These are phyloP conservation scores for Hypselothyrea guttata DNA, from an alignment of 2,888 invertebrate species.

Conservation along the genomic window DNA sequence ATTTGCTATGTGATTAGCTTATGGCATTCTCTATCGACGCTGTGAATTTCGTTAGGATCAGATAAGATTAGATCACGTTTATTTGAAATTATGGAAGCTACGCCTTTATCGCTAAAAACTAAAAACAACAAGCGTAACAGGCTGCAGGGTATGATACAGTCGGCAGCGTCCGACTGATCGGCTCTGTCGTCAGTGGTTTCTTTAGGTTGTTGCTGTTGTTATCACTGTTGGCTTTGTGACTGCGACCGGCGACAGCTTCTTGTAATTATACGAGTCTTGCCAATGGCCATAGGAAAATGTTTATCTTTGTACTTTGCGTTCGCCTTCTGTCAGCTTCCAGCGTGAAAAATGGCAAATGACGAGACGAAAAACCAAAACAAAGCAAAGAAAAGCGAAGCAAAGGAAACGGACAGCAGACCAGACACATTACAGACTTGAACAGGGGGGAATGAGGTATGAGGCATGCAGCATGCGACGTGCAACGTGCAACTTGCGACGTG, in stretches of 20 bases:
- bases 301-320: conserved; percentile 56
- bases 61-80: too few species aligned
- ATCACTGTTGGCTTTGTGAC: conserved; percentile 11
- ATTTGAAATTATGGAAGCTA: too few species aligned
- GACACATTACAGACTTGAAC: conserved; percentile 3
- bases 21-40: conserved; percentile 2
- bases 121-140: too few species aligned
- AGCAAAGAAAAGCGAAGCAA: neutral
- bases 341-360: conserved; percentile 58
- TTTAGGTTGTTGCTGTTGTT: conserved; percentile 3
- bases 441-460: neutral
- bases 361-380: conserved; percentile 23
- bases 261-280: conserved; percentile 60
- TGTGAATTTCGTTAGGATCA: too few species aligned
- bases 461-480: conserved; percentile 31
- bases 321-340: conserved; percentile 34
- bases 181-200: too few species aligned
- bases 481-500: conserved; percentile 31
- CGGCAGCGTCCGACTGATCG: too few species aligned
- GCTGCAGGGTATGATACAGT: too few species aligned
- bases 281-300: conserved; percentile 56
- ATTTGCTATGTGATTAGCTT: too few species aligned
- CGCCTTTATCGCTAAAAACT: too few species aligned
- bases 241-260: conserved; percentile 52
- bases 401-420: too few species aligned